Percentiles rank a stretch among this genome's conserved stretches.
Conservation (phyloP, 2,113 vertebrate genomes). For the Urocolius indicus region DNA sequence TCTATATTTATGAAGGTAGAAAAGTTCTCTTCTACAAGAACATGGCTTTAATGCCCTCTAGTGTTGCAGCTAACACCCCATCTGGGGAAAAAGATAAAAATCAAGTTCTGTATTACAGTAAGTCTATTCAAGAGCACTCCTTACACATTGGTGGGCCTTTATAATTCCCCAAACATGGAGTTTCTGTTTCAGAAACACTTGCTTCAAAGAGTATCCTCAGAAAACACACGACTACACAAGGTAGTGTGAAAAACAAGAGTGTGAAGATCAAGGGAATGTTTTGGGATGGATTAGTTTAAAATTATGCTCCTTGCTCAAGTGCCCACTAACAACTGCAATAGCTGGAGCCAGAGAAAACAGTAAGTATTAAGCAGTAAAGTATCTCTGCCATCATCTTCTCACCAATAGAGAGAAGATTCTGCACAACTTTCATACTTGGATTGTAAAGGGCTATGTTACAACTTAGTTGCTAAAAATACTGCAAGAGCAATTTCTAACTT, state of each 20-base stretch:
- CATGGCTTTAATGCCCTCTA: constrained; percentile 1
- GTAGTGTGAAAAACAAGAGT: neutral
- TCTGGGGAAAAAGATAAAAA: neutral
- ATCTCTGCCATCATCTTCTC: neutral
- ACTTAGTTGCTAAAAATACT: neutral
- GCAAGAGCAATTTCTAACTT: neutral
- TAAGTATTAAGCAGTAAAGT: neutral
- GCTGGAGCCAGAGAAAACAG: neutral
- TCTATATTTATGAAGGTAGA: neutral
- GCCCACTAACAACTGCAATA: neutral
- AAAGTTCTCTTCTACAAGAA: neutral
- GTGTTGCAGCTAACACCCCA: neutral
- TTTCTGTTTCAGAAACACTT: neutral
- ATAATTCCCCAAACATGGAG: fast-evolving
- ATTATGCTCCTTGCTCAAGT: neutral
- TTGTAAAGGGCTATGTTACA: neutral
- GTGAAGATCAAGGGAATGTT: neutral
- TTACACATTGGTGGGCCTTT: neutral
- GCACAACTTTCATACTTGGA: neutral
- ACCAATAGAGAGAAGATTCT: neutral
- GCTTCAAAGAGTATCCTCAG: neutral
- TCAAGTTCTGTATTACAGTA: fast-evolving
- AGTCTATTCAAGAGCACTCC: neutral
- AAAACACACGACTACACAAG: neutral
- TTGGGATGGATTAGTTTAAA: neutral